These are phyloP conservation scores for Turritopsis rubra DNA, from an alignment of 30 jellyfish, hydroid and myxozoan genomes.

Conservation along the genomic window DNA sequence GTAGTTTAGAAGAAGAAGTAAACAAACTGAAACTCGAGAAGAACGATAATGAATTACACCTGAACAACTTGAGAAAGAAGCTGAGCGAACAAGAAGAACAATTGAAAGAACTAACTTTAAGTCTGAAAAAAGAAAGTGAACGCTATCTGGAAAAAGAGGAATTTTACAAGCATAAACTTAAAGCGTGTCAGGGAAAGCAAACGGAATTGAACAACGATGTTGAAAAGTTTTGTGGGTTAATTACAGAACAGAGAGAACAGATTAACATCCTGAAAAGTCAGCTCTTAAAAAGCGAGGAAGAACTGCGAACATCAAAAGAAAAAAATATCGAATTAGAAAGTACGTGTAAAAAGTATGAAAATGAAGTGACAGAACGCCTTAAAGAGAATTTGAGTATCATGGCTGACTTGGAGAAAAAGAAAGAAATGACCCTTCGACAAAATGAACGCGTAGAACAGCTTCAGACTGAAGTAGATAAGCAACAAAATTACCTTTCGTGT, in stretches of 20 bases:
- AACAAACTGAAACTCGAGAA: not conserved
- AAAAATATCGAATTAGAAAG: not conserved
- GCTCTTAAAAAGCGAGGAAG: not conserved
- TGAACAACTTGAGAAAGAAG: not conserved
- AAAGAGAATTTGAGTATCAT: slow-evolving; percentile 8
- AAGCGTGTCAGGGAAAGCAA: not conserved
- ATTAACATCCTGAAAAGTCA: not conserved
- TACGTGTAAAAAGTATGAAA: not conserved
- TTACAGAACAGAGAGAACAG: not conserved
- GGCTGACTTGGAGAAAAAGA: slow-evolving; percentile 4
- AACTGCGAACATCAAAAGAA: not conserved
- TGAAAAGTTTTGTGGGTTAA: not conserved
- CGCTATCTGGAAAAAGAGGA: not conserved
- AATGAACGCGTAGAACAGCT: not conserved
- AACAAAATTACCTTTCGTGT: not conserved
- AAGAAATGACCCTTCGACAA: not conserved
- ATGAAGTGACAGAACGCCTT: slow-evolving; percentile 3
- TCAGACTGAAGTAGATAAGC: not conserved
- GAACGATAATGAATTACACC: not conserved
- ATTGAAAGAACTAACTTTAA: not conserved
- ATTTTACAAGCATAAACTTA: not conserved
- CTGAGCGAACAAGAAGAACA: not conserved
- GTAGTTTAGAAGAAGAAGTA: not conserved
- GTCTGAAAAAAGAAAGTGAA: too few relatives aligned
- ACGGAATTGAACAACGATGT: not conserved